These are phyloP conservation scores for Pangasius krempfi DNA, from an alignment of 2,797 vertebrate genomes.

Conservation along the genomic window DNA sequence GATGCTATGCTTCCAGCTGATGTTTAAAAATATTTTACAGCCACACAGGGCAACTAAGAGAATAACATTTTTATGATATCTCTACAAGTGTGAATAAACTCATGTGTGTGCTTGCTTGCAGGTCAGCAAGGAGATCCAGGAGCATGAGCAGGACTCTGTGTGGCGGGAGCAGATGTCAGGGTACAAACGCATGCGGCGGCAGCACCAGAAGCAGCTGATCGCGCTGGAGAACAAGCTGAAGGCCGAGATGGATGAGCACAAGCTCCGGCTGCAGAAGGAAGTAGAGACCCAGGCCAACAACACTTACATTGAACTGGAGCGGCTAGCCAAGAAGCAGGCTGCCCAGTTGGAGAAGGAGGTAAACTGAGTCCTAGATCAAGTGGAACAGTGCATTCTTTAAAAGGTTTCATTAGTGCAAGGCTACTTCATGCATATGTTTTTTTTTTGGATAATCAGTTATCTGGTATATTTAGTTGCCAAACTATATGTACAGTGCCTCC, in stretches of 20 bases:
- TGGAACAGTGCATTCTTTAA: background rate
- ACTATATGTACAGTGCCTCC: background rate
- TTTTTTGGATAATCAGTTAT: background rate
- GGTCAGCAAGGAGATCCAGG: slow-evolving; percentile 87
- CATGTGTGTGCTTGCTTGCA: slow-evolving; percentile 3
- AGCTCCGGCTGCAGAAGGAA: slow-evolving; percentile 99
- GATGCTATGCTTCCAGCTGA: background rate
- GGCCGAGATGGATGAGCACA: slow-evolving; percentile 99
- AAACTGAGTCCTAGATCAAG: slow-evolving; percentile 41
- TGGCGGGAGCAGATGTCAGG: slow-evolving; percentile 99
- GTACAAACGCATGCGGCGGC: slow-evolving; percentile 99
- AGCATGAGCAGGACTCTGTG: slow-evolving; percentile 99
- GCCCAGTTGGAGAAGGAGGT: slow-evolving; percentile 96
- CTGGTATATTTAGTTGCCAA: background rate
- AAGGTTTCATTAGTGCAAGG: background rate
- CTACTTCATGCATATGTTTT: background rate
- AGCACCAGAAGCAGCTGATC: slow-evolving; percentile 99
- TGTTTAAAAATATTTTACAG: background rate
- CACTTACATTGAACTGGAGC: slow-evolving; percentile 99
- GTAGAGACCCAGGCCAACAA: slow-evolving; percentile 99
- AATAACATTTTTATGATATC: background rate
- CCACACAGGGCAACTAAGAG: background rate
- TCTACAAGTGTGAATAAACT: background rate
- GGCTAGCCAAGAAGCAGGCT: slow-evolving; percentile 95
- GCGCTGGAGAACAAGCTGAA: slow-evolving; percentile 99